Base-by-base conservation (phyloP, 2,113 vertebrate species). In the Nibea albiflora region DNA sequence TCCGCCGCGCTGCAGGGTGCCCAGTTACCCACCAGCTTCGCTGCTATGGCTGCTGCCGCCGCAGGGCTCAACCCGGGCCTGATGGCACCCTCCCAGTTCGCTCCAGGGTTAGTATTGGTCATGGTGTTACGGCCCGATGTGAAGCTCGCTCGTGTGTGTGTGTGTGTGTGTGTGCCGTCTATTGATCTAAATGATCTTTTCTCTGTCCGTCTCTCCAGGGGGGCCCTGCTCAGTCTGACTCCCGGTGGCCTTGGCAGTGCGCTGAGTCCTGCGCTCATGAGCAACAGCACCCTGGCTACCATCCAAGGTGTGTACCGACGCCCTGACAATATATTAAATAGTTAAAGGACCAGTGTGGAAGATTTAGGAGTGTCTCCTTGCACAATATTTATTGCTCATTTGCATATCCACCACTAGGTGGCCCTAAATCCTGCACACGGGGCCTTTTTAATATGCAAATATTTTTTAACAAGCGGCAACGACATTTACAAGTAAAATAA, bases 231-330 rank as follows among this genome's bases (percentile, higher is more conserved):
- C 86, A 99, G 98, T 89, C 95, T 99, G 93, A 95, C 96, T 88
- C 97, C 97, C 74, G 96, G 97, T 82, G 96, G 96, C 58, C 95
- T 99, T 80, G 95, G 98, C 80, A 93, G 97, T 80, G 96, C 97
- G 19, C 95, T 99, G 90, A 96, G 96, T 94, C 97, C 98, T 0
- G 97, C 98, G 89, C 94, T 99, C 90, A 96, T 99, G 98, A 99
- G 96, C 93, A 99, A 98, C 95, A 99, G 96, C 92, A 98, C 98
- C 73, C 96, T 99, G 94, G 98, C 98, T 90, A 98, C 98, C 76
- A 98, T 99, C 94, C 98, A 99, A 98, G 98, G 98, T 98, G 78
- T 11, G 78, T 74, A 70, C 46, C 8, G 1, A 17, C 72, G 35
- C 53, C 28, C 50, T 31, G 20, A 69, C n/a, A 60, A 62, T 4